Base-by-base conservation (phyloP, 2,113 vertebrate species). In the Okapia johnstoni region DNA sequence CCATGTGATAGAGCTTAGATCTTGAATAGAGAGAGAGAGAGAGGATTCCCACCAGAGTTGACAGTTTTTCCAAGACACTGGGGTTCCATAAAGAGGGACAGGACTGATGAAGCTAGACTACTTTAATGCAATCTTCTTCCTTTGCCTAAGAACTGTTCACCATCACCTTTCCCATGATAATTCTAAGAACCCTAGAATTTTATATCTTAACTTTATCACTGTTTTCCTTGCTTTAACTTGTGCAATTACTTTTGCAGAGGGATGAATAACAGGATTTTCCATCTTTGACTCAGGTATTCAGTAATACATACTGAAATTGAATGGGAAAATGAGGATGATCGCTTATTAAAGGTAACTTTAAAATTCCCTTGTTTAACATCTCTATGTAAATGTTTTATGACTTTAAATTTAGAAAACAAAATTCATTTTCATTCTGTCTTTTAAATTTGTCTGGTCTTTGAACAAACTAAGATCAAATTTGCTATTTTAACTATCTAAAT, bases 401-500 rank as follows among this genome's bases (percentile, higher is more conserved):
- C 3, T 66, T 93, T 85, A 76, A 86, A 92, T 80, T 85, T 79
- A 63, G 16, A 92, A 81, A 77, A 70, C 66, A 70, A 40, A 43
- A 52, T 76, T 88, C 15, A 66, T 79, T 94, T 93, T 87, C 48
- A 70, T 85, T 84, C 13, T 40, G 30, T 16, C 30, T 93, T 14
- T 50, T 63, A 93, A 93, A 87, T 91, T 61, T 23, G 8, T n/a
- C 70, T 96, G 26, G 2, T 19, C 33, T 80, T 94, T 94, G 26
- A 96, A 94, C 1, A 94, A 95, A 16, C n/a, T 94, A 95, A 63
- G 55, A 87, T 90, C 19, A 46, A 70, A 58, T 92, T 85, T 55
- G 55, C 50, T 77, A 54, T 87, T 96, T 97, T 93, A 95, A 89
- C 21, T 88, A 92, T 57, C 12, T 88, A 96, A 95, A 79, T 81